Conservation (phyloP, 2,113 vertebrate species). For the Lasiurus cinereus region DNA sequence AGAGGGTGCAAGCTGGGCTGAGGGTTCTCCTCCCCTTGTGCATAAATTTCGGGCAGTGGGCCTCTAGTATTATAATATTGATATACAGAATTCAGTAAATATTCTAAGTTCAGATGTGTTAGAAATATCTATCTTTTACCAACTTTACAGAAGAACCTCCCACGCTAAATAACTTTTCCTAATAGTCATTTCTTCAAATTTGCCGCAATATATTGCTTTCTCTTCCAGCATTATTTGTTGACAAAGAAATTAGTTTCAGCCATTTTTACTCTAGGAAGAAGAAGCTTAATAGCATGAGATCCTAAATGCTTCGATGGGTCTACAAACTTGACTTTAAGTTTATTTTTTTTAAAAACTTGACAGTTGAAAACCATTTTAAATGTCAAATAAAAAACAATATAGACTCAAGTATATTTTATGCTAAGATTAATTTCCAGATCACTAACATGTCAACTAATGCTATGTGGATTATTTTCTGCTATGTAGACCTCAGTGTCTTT, state of each 20-base stretch:
- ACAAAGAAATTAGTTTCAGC: not conserved
- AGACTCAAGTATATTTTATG: not conserved
- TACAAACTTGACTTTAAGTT: not conserved
- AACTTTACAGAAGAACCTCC: not conserved
- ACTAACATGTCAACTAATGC: not conserved
- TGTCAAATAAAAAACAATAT: not conserved
- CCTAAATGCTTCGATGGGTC: not conserved
- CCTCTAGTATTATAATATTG: not conserved
- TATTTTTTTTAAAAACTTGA: not conserved
- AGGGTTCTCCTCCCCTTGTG: too few relatives aligned
- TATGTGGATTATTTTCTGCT: not conserved
- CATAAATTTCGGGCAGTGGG: too few relatives aligned
- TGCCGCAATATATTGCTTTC: not conserved
- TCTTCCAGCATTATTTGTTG: not conserved
- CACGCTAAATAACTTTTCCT: not conserved
- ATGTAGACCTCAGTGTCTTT: not conserved
- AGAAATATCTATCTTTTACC: not conserved
- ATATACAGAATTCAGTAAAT: slow-evolving; percentile 34
- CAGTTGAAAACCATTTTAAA: not conserved
- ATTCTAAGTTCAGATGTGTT: not conserved
- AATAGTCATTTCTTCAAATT: slow-evolving; percentile 10
- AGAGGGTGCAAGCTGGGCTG: too few relatives aligned
- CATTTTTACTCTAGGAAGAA: not conserved
- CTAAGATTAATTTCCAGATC: not conserved
- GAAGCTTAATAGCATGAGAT: not conserved